Percentiles rank a stretch among this genome's conserved stretches.
phyloP scores from a whole-genome alignment of 2,797 vertebrate species.

The Erithacus rubecula region DNA sequence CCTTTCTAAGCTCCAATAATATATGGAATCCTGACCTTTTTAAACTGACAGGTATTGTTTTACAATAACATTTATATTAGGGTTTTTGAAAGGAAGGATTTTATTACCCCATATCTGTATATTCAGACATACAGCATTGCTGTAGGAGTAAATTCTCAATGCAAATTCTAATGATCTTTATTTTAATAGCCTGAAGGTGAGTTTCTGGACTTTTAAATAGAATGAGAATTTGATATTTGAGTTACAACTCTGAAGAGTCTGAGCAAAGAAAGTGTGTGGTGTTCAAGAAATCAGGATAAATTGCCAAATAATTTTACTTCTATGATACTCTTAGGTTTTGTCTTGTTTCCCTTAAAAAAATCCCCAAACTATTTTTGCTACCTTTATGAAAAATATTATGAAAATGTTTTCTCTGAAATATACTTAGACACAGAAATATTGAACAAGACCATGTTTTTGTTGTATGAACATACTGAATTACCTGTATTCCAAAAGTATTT shows the following conservation, averaged over 20 bases:
- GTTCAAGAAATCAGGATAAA: not conserved
- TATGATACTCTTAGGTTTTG: not conserved
- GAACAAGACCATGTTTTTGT: not conserved
- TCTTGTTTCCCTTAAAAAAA: not conserved
- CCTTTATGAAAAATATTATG: not conserved
- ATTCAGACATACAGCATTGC: not conserved
- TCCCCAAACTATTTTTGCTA: not conserved
- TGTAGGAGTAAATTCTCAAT: not conserved
- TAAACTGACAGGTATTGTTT: conserved; percentile 37
- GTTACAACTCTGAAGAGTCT: not conserved
- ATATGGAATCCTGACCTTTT: conserved; percentile 24
- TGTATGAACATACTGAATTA: not conserved
- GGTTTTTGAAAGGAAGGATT: not conserved
- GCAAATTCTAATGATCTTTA: not conserved
- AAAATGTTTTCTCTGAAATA: not conserved
- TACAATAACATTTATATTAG: not conserved
- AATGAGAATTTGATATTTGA: not conserved
- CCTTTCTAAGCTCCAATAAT: conserved; percentile 39
- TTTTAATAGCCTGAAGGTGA: not conserved
- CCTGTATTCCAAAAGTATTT: not conserved
- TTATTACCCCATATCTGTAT: not conserved
- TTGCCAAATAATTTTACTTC: not conserved
- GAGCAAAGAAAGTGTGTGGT: not conserved
- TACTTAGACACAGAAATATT: not conserved
- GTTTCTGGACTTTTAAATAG: not conserved